Conservation (phyloP, 2,888 invertebrate genomes). For the Nyleta sp. region DNA sequence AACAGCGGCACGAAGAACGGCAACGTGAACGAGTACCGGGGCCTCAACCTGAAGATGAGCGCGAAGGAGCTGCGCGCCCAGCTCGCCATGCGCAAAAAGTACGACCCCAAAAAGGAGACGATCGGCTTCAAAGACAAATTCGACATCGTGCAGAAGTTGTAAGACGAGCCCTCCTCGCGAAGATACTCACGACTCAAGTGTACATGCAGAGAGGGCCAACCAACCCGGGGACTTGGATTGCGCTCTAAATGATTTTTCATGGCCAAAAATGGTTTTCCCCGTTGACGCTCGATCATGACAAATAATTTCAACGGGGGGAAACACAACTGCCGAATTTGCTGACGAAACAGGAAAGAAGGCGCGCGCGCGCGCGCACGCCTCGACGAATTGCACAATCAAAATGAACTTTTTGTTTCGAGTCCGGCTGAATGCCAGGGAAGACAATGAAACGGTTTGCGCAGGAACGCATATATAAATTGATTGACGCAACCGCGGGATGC, state of each 20-base stretch:
- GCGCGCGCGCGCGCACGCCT: not conserved
- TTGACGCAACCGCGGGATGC: not conserved
- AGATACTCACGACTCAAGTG: constrained; percentile 39
- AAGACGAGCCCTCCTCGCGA: constrained; percentile 76
- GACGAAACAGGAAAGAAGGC: not conserved
- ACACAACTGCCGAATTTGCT: not conserved
- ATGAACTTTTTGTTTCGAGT: not conserved
- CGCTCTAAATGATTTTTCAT: constrained; percentile 16
- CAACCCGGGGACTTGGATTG: constrained; percentile 7
- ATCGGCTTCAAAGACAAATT: constrained; percentile 97
- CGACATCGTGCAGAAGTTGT: constrained; percentile 96
- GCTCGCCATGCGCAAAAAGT: constrained; percentile 92
- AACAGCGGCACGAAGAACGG: constrained; percentile 72
- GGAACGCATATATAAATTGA: constrained; percentile 3
- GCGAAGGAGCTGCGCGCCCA: constrained; percentile 96
- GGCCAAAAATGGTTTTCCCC: constrained; percentile 14
- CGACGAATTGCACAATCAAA: constrained; percentile 6
- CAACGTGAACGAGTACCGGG: constrained; percentile 70
- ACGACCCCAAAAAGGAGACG: constrained; percentile 94
- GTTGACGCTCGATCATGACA: constrained; percentile 19
- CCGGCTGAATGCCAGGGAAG: constrained; percentile 9
- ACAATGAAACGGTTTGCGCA: constrained; percentile 9
- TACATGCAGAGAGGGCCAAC: constrained; percentile 11
- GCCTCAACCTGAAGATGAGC: constrained; percentile 93
- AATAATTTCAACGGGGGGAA: constrained; percentile 10